Evolutionary conservation across 2,797 vertebrate species (phyloP), one percentile per base, ranked within the genome.

Genomic region (Liparis tanakae): DNA sequence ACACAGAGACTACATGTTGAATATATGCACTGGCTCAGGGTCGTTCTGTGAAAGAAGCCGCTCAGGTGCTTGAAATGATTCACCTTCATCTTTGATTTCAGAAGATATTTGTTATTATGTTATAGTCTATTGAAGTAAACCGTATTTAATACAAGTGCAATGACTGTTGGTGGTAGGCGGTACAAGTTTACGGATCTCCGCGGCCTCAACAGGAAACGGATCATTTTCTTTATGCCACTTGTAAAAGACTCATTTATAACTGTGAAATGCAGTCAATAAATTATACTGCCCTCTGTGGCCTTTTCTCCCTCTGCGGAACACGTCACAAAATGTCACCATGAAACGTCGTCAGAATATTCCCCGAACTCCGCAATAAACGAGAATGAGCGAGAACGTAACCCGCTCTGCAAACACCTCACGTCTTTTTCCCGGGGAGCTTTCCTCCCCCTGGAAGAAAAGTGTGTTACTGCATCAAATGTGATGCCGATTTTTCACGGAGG

Each of bases 211-310:
- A 25, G 80, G 71, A 80, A 87, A 85, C 82, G 83, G 79, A 90
- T 91, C 83, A 88, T 88, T 91, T 92, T 87, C 88, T 91, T 92
- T 90, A 88, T 89, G 87, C 88, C 86, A 88, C 85, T 90, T 88
- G 88, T 92, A 93, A 94, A 94, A 91, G 78, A 84, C 84, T 81
- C 88, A 87, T 94, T 93, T 94, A 93, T 91, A 92, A 91, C 86
- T 89, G 85, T 88, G 88, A 92, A 93, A 91, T 88, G 74, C 86
- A 91, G 88, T 94, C 90, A 90, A 93, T 94, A 93, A 93, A 93
- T 93, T 91, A 82, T 73, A 70, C 72, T 89, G 88, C 82, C 90
- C 90, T 93, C 89, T 41, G 37, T 74, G 61, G 87, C 86, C 84
- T 86, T 85, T 88, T 88, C 80, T 74, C 60, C 74, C 88, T 85